Percentiles rank a stretch among this genome's conserved stretches.
Evolutionary conservation across 2,113 vertebrate species (phyloP).

Genomic region (Pteropus alecto): DNA sequence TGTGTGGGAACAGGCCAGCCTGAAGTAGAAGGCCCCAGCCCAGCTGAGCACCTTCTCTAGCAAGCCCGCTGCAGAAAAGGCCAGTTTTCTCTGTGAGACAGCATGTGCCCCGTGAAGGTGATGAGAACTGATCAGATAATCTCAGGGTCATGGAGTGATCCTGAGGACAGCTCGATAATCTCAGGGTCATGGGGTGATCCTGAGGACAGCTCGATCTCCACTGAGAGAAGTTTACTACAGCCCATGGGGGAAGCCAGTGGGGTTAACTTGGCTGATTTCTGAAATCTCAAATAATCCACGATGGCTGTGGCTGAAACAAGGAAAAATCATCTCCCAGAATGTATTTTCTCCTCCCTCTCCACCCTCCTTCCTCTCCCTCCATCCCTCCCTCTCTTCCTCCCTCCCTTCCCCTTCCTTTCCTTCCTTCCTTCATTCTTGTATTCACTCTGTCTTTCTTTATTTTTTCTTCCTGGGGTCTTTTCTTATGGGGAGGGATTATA

Average conservation of each 20-base stretch:
- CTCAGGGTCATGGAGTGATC: no score
- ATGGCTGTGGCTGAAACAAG: background rate
- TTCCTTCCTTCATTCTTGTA: background rate
- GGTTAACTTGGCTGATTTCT: background rate
- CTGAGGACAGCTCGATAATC: background rate
- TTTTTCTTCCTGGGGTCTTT: background rate
- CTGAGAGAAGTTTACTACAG: background rate
- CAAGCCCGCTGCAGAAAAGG: background rate
- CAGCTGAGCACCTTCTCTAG: background rate
- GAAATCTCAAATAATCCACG: background rate
- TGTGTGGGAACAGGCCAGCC: background rate
- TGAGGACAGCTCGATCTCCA: background rate
- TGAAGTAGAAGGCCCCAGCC: background rate
- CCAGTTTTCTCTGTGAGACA: background rate
- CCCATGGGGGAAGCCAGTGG: background rate
- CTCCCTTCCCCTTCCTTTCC: background rate
- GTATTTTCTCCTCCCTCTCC: background rate
- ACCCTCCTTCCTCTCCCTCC: fast-evolving
- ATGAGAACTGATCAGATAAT: background rate
- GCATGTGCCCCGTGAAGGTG: background rate
- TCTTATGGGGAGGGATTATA: background rate
- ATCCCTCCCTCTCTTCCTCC: background rate
- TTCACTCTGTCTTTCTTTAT: background rate
- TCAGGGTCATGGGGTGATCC: background rate
- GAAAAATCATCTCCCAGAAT: background rate